These are phyloP conservation scores for Cerastis leucographa DNA, from an alignment of 2,888 invertebrate species.

Conservation along the genomic window DNA sequence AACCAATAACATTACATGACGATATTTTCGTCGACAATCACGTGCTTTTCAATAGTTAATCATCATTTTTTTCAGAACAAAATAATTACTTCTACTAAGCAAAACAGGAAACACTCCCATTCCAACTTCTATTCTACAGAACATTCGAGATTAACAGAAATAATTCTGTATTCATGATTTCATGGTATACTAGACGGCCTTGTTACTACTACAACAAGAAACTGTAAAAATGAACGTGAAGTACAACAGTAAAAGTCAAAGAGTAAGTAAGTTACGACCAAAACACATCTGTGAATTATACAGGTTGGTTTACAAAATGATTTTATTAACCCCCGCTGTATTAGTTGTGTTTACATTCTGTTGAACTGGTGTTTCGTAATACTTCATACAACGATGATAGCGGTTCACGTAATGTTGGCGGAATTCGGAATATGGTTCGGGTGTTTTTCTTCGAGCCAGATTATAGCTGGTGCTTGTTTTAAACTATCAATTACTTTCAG, in stretches of 20 bases:
- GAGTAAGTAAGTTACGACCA: slow-evolving; percentile 81
- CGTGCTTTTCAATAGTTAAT: not conserved
- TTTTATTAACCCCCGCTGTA: slow-evolving; percentile 85
- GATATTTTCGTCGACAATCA: not conserved
- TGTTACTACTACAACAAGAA: slow-evolving; percentile 79
- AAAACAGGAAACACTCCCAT: slow-evolving; percentile 24
- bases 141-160: slow-evolving; percentile 61
- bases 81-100: not conserved
- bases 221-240: slow-evolving; percentile 75
- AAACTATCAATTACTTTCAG: not conserved
- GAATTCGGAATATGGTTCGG: slow-evolving; percentile 38
- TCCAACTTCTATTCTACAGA: slow-evolving; percentile 47
- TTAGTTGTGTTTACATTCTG: slow-evolving; percentile 79
- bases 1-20: not conserved
- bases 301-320: slow-evolving; percentile 82
- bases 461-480: not conserved
- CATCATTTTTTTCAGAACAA: not conserved
- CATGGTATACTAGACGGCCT: slow-evolving; percentile 80
- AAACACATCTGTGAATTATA: slow-evolving; percentile 73
- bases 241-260: slow-evolving; percentile 87
- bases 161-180: slow-evolving; percentile 67
- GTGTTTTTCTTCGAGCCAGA: slow-evolving; percentile 27
- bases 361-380: slow-evolving; percentile 77
- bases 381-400: slow-evolving; percentile 71
- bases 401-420: slow-evolving; percentile 43